A percentile compares a stretch with the other conserved stretches of the same genome.
Conservation (phyloP, 1,140 invertebrate species). For the Globodera rostochiensis region DNA sequence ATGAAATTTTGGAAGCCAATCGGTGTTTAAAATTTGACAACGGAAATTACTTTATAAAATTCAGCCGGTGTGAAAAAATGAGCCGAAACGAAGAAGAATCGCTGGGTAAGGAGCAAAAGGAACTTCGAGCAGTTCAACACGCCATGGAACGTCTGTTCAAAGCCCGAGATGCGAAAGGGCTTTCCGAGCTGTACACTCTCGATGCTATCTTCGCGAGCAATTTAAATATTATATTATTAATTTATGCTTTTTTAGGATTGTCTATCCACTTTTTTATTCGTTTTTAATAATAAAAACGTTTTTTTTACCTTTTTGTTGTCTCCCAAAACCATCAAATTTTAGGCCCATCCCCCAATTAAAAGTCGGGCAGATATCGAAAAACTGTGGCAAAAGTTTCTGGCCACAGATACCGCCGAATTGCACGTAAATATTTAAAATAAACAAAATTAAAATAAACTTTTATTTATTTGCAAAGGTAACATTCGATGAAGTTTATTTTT, state of each 20-base stretch:
- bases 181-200: background rate
- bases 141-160: background rate
- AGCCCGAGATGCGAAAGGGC: background rate
- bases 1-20: too few species aligned
- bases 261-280: background rate
- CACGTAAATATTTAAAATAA: background rate
- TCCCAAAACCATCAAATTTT: background rate
- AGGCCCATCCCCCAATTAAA: background rate
- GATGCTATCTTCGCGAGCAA: background rate
- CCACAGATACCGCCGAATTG: background rate
- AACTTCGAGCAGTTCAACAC: background rate
- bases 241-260: too few species aligned
- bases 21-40: too few species aligned
- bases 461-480: background rate
- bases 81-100: background rate
- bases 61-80: background rate
- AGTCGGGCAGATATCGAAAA: background rate
- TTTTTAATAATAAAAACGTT: background rate
- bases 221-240: background rate
- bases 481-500: background rate
- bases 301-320: background rate
- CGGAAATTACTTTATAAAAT: too few species aligned
- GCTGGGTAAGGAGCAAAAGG: background rate
- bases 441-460: background rate
- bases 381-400: background rate